Base-by-base conservation (phyloP, 30 jellyfish, hydroid and myxozoan genomes). In the Pelagia noctiluca region DNA sequence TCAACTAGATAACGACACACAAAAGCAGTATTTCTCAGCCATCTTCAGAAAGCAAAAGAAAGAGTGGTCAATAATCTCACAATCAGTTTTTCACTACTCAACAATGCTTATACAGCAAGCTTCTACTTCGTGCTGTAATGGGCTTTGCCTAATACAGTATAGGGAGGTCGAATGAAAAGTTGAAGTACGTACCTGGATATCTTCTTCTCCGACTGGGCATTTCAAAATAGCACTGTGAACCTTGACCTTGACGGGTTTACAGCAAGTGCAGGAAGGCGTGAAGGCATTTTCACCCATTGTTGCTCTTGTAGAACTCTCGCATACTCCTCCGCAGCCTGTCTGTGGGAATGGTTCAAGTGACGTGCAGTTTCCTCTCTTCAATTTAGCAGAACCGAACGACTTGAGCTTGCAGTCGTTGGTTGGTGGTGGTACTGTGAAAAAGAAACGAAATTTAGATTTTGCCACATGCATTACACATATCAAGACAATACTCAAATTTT, bases 321-420 rank as follows among this genome's bases (percentile, higher is more conserved):
- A 92, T 7, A 75, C 29, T 24, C 98, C 98, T 32, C 84, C 79
- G 50, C 98, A 92, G 67, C 98, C 97, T 4, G 98, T 92, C 63
- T 68, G 46, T 35, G 73, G 85, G 83, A 86, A 86, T 8, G 65
- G 71, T 63, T 35, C 72, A 50, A 77, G 22, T 2, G 98, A 92
- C 12, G 84, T 78, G 76, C 98, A 92, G 63, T 82, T 85, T 35
- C 94, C 95, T 32, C 74, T 50, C 18, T 21, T 35, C 34, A 92
- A 35, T n/a, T 13, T 21, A 37, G 74, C 50, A 21, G 71, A 71
- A 4, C 92, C 92, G 35, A 2, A 80, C 18, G 46, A 54, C 91
- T 92, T 86, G 30, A 87, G 89, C 65, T 86, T 70, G 82, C 98
- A 92, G 38, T 42, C 60, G 53, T 78, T 70, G 48, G 75, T 73